Evolutionary conservation across 2,797 vertebrate genomes (phyloP).

Genomic region (Tokudaia muenninki): DNA sequence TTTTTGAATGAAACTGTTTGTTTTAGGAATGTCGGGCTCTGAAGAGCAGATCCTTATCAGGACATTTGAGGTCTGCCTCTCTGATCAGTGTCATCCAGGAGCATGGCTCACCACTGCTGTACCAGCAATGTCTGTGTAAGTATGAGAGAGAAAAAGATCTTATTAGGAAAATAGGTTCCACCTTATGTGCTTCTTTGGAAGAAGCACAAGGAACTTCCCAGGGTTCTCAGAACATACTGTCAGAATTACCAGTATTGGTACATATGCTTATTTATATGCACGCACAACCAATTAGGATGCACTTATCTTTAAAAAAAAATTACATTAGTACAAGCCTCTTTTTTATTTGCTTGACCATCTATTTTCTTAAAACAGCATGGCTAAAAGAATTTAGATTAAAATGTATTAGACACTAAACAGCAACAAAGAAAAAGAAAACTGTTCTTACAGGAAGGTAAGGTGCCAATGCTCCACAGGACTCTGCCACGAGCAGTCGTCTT

Average conservation of each 20-base stretch:
- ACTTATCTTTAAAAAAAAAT: not conserved
- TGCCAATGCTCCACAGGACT: constrained; percentile 97
- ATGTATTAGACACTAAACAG: not conserved
- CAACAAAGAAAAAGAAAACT: not conserved
- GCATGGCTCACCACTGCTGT: not conserved
- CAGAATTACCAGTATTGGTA: not conserved
- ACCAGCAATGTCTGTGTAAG: not conserved
- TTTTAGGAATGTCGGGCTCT: not conserved
- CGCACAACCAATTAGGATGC: not conserved
- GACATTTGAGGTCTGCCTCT: not conserved
- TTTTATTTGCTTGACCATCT: not conserved
- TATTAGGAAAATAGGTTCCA: not conserved
- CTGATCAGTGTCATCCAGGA: not conserved
- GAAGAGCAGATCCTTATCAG: not conserved
- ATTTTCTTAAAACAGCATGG: constrained; percentile 33
- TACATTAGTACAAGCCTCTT: not conserved
- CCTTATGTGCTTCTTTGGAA: not conserved
- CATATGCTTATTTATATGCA: not conserved
- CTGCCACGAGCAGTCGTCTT: constrained; percentile 97
- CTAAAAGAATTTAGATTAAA: constrained; percentile 28
- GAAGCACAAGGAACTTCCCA: not conserved
- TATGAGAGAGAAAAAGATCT: not conserved
- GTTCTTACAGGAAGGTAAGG: constrained; percentile 97
- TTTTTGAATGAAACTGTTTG: not conserved
- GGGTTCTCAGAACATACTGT: not conserved